A percentile compares a stretch with the other conserved stretches of the same genome.
These are phyloP conservation scores for Heliconius hortense DNA, from an alignment of 2,888 invertebrate species.

Conservation along the genomic window DNA sequence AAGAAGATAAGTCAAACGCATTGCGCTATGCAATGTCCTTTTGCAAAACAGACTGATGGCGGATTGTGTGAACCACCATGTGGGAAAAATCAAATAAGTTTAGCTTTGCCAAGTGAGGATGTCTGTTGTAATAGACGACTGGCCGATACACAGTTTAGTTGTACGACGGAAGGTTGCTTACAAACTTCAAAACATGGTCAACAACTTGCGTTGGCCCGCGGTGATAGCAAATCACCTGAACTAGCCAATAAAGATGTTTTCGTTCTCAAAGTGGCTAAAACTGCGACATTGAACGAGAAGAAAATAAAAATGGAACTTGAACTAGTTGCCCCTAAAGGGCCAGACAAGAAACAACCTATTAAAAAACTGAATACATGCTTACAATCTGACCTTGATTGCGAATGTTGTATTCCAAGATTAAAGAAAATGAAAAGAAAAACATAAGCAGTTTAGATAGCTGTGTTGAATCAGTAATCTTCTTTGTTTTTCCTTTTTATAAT, in stretches of 20 bases:
- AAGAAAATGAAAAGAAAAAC: conserved; percentile 52
- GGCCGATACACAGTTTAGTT: conserved; percentile 70
- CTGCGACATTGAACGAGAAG: conserved; percentile 83
- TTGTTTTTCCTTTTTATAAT: not conserved
- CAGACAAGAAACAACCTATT: conserved; percentile 79
- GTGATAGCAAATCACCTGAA: conserved; percentile 63
- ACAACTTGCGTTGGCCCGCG: conserved; percentile 56
- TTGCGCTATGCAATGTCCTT: conserved; percentile 68
- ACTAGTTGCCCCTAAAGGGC: conserved; percentile 84
- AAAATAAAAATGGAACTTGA: conserved; percentile 85
- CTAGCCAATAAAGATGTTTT: conserved; percentile 82
- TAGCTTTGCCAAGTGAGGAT: conserved; percentile 65
- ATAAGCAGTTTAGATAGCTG: not conserved
- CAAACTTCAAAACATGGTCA: conserved; percentile 65
- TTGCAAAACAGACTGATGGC: conserved; percentile 51
- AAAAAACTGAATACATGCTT: conserved; percentile 59
- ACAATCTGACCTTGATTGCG: conserved; percentile 69
- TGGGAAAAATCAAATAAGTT: conserved; percentile 72
- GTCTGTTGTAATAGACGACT: conserved; percentile 65
- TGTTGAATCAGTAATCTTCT: not conserved
- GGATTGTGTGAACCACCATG: conserved; percentile 67
- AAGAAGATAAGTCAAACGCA: conserved; percentile 77
- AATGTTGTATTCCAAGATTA: conserved; percentile 57
- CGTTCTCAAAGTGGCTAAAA: conserved; percentile 86
- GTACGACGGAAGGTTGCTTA: conserved; percentile 72